Evolutionary conservation across 2,113 vertebrate genomes (phyloP).

Genomic region (Prolemur simus): DNA sequence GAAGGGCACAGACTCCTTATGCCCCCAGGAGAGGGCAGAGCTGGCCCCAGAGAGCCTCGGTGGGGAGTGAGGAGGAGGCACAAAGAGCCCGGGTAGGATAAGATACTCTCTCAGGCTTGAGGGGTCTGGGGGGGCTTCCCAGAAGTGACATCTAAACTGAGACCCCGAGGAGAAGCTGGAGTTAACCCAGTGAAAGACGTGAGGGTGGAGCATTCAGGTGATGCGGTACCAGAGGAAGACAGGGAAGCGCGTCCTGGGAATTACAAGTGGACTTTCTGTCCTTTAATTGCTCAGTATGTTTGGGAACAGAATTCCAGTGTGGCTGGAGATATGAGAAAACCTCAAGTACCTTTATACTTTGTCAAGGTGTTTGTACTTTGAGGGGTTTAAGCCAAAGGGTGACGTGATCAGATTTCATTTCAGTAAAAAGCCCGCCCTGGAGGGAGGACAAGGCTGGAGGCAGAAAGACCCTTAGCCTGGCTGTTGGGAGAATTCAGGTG

Average conservation of each 20-base stretch:
- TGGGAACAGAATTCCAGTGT: background rate
- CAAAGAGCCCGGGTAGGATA: slow-evolving; percentile 60
- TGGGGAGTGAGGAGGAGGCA: background rate
- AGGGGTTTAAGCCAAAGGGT: background rate
- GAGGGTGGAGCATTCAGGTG: background rate
- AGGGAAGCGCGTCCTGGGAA: background rate
- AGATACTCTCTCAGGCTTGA: slow-evolving; percentile 55
- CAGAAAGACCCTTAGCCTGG: background rate
- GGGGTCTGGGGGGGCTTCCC: background rate
- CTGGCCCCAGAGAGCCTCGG: background rate
- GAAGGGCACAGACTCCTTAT: background rate
- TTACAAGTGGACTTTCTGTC: background rate
- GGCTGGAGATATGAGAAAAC: background rate
- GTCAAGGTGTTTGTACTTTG: background rate
- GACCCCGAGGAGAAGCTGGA: background rate
- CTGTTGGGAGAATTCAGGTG: background rate
- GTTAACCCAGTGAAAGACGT: background rate
- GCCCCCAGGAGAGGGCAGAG: background rate
- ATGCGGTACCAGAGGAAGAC: background rate
- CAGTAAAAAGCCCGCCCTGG: background rate
- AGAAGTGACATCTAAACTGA: background rate
- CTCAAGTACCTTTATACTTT: background rate
- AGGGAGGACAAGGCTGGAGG: background rate
- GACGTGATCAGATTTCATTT: background rate
- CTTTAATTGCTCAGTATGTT: background rate